Evolutionary conservation across 2,113 vertebrate genomes (phyloP).

Genomic region (Cynocephalus volans): DNA sequence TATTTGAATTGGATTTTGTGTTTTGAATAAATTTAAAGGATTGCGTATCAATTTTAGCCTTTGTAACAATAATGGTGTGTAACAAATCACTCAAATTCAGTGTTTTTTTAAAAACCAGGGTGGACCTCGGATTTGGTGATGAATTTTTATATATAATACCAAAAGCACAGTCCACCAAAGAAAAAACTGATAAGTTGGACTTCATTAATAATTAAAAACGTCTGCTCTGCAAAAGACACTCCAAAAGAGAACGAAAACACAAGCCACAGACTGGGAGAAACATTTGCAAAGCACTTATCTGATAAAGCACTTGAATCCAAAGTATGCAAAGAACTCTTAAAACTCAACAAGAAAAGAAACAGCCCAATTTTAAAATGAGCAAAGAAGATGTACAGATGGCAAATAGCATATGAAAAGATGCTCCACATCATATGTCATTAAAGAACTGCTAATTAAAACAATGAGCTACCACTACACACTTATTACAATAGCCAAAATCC

Average conservation of each 20-base stretch:
- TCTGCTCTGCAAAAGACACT: background rate
- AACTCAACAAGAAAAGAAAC: background rate
- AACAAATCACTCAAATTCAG: background rate
- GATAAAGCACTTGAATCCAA: background rate
- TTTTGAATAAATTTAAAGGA: background rate
- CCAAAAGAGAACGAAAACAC: background rate
- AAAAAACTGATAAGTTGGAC: background rate
- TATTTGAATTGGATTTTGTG: background rate
- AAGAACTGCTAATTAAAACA: background rate
- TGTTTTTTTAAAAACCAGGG: background rate
- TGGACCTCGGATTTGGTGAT: background rate
- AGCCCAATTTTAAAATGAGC: background rate
- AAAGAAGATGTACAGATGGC: background rate
- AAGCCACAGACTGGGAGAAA: background rate
- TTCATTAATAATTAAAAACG: conserved; percentile 8
- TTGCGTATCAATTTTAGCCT: background rate
- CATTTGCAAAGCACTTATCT: background rate
- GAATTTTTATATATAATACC: background rate
- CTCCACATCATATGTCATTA: background rate
- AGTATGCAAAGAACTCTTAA: background rate
- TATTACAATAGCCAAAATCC: background rate
- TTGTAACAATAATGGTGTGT: conserved; percentile 1
- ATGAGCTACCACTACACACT: background rate
- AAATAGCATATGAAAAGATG: background rate
- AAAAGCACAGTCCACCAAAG: background rate